A percentile compares a stretch with the other conserved stretches of the same genome.
These are phyloP conservation scores for Cyanoliseus patagonus DNA, from an alignment of 2,113 vertebrate genomes.

Conservation along the genomic window DNA sequence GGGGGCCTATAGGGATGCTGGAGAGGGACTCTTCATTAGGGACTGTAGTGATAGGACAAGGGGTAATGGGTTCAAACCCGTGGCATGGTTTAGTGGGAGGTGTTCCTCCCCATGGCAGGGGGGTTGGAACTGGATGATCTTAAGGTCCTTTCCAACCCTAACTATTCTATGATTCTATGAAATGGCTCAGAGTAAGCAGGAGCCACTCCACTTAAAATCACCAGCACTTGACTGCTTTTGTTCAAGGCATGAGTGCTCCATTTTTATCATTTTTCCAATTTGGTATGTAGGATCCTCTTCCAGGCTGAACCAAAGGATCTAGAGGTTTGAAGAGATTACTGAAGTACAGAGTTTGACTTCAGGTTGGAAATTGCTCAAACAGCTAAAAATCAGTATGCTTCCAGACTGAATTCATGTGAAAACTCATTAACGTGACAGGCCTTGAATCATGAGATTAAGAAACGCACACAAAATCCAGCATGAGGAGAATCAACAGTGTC, in stretches of 20 bases:
- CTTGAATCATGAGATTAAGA: background rate
- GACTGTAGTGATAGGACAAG: too few species aligned
- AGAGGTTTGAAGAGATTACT: background rate
- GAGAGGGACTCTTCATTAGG: too few species aligned
- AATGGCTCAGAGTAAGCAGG: background rate
- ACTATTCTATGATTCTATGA: background rate
- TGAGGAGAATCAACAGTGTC: accelerated
- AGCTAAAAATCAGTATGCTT: background rate
- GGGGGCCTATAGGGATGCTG: too few species aligned
- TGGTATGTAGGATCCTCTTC: background rate
- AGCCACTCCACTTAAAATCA: background rate
- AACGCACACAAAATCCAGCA: background rate
- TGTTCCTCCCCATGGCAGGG: too few species aligned
- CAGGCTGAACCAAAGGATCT: background rate
- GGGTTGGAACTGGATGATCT: too few species aligned
- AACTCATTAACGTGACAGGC: background rate
- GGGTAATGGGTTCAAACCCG: too few species aligned
- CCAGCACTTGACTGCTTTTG: background rate
- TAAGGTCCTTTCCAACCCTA: too few species aligned
- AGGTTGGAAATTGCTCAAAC: background rate
- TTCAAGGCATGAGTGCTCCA: background rate
- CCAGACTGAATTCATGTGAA: background rate
- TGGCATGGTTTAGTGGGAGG: too few species aligned
- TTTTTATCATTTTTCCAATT: background rate
- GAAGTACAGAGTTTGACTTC: background rate